Percentiles rank a stretch among this genome's conserved stretches.
Evolutionary conservation across 2,888 invertebrate species (phyloP).

Genomic region (Lutraria lutraria): DNA sequence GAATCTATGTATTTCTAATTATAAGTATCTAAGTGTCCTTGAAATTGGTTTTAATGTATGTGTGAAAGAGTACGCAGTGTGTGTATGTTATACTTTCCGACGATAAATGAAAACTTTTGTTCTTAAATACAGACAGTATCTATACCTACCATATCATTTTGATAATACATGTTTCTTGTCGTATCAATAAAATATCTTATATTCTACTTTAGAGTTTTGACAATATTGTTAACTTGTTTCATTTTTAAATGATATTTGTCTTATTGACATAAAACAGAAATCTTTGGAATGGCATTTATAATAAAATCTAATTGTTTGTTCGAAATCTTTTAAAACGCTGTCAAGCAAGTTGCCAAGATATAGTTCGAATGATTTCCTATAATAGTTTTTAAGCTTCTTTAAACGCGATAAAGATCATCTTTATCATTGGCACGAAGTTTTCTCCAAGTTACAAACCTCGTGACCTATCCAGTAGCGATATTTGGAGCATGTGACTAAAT

Average conservation of each 20-base stretch:
- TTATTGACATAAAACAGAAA: neutral
- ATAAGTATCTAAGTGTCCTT: too few species aligned
- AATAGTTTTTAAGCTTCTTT: neutral
- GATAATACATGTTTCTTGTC: neutral
- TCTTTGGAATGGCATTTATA: neutral
- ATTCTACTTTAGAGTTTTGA: neutral
- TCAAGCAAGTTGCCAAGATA: neutral
- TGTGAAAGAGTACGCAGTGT: too few species aligned
- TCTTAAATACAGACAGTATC: neutral
- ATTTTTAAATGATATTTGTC: slow-evolving; percentile 16
- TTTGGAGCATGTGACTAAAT: too few species aligned
- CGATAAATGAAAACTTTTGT: too few species aligned
- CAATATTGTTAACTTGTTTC: neutral
- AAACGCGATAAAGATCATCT: slow-evolving; percentile 8
- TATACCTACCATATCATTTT: neutral
- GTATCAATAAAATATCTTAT: neutral
- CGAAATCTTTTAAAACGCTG: neutral
- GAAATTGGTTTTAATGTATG: too few species aligned
- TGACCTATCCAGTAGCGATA: too few species aligned
- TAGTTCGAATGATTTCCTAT: neutral
- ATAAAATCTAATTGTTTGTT: neutral
- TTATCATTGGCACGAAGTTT: slow-evolving; percentile 1
- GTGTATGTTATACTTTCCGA: too few species aligned
- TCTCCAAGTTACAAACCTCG: neutral
- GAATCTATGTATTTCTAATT: too few species aligned